Base-by-base conservation (phyloP, 2,888 invertebrate genomes). In the Acrocera orbiculus region DNA sequence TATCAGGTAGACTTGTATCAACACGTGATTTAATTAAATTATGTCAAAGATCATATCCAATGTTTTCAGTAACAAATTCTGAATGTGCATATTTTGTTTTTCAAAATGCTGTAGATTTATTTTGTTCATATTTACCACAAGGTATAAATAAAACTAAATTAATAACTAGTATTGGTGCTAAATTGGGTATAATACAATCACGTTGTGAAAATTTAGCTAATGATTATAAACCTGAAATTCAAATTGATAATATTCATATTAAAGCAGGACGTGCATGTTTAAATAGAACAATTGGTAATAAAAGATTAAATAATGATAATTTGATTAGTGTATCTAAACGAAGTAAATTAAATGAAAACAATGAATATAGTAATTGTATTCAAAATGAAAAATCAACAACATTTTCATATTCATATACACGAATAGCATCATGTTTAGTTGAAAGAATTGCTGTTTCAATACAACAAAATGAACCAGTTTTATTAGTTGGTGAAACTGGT, bases 401-500 rank as follows among this genome's bases (percentile, higher is more conserved):
- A 16, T 89, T 82, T 60, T 86, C 82, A 16, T 89, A 81, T 60
- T 86, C 82, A 0, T 82, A 83, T 48, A 92, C 90, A 0, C 69
- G 81, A 22, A 76, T 78, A 35, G 74, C 87, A 0, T 70, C 78
- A 1, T 76, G 77, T 50, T 65, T 92, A 29, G 59, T 98, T 25
- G 98, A 99, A 61, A 70, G 80, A 16, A 76, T 98, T 32, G 76
- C 86, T 14, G 80, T 81, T 40, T 85, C 87, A 50, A 73, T 95
- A 0, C 64, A 64, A 1, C 70, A 79, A 31, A 73, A 73, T 30
- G 96, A 98, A 53, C 89, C 96, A 0, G 83, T 95, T 2, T 62
- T 98, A 5, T 63, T 98, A 5, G 93, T 96, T 0, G 98, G 98
- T 17, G 98, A 98, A 63, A 98, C 98, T 0, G 98, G 98, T 29